Evolutionary conservation across 2,113 vertebrate species (phyloP).

Genomic region (Abramis brama): DNA sequence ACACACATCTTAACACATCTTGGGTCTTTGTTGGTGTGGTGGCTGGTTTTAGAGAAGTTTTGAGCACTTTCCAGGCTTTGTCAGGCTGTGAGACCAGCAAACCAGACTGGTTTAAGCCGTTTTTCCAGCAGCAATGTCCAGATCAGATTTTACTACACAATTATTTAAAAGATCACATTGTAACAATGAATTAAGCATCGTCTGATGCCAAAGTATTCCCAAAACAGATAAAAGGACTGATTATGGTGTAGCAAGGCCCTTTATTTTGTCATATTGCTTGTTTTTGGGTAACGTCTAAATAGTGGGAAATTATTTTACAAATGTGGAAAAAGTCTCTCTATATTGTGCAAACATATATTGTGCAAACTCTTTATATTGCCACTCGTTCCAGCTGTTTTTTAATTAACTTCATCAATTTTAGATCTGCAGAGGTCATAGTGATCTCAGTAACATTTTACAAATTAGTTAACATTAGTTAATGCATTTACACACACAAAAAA

Average conservation of each 20-base stretch:
- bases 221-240: neutral
- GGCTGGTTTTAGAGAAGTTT: neutral
- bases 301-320: neutral
- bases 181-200: neutral
- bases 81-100: neutral
- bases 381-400: neutral
- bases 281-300: neutral
- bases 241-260: neutral
- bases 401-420: neutral
- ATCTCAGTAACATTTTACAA: no score
- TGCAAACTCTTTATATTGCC: neutral
- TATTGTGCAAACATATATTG: neutral
- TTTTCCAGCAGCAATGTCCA: neutral
- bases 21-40: neutral
- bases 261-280: neutral
- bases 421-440: neutral
- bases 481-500: no score
- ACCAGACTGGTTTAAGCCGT: neutral
- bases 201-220: neutral
- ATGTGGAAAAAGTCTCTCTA: neutral
- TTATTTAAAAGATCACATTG: neutral
- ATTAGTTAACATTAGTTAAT: no score
- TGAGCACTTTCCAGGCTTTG: neutral
- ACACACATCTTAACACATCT: neutral
- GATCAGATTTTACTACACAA: neutral